These are phyloP conservation scores for Oikopleura albicans DNA, from an alignment of 23 tunicate species.

Conservation along the genomic window DNA sequence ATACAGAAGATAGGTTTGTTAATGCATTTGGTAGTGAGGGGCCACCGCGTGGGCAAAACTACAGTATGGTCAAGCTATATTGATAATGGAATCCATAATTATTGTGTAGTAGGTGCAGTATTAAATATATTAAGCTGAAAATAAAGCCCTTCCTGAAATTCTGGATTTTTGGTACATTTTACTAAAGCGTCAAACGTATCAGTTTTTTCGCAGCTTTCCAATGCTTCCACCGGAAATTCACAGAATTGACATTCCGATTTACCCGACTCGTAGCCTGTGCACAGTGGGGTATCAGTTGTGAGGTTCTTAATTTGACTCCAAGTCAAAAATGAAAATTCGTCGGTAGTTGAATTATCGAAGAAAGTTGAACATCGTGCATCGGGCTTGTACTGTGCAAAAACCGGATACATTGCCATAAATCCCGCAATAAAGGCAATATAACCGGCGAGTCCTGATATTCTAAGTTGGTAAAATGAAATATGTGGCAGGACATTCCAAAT, in stretches of 20 bases:
- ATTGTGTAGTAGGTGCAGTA: no score
- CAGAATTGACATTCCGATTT: not conserved
- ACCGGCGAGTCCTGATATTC: not conserved
- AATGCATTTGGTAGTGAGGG: no score
- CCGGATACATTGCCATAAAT: conserved; percentile 10
- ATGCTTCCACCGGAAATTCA: not conserved
- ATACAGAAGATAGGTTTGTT: no score
- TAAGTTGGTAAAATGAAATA: not conserved
- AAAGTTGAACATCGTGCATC: not conserved
- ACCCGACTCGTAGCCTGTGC: not conserved
- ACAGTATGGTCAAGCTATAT: no score
- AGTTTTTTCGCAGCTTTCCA: not conserved
- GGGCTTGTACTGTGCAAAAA: not conserved
- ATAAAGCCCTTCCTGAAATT: no score
- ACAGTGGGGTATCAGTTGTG: not conserved
- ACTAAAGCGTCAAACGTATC: not conserved
- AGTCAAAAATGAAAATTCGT: not conserved
- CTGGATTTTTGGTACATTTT: not conserved
- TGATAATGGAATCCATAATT: no score
- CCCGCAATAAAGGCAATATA: not conserved
- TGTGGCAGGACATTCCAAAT: not conserved
- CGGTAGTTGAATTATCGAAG: not conserved
- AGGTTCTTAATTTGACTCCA: not conserved
- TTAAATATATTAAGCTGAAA: no score
- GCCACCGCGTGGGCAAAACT: no score